Evolutionary conservation across 1,140 invertebrate species (phyloP).

Genomic region (Leptinotarsa texana): DNA sequence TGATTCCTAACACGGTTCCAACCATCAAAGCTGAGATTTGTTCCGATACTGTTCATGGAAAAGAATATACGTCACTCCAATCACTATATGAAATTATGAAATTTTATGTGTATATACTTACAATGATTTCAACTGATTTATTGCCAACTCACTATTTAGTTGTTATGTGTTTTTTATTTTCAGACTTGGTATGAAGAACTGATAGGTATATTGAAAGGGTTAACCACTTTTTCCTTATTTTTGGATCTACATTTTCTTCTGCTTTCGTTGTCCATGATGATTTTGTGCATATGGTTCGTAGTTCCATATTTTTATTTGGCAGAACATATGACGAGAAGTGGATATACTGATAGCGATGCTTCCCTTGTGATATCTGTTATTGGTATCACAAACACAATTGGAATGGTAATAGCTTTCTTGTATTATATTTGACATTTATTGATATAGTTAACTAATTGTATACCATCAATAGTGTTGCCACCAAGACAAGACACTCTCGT

Average conservation of each 20-base stretch:
- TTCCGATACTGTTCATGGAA: too few species aligned
- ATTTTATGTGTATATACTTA: too few species aligned
- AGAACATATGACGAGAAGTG: slow-evolving; percentile 68
- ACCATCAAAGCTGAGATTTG: too few species aligned
- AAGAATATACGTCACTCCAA: too few species aligned
- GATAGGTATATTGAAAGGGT: slow-evolving; percentile 69
- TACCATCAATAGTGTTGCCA: too few species aligned
- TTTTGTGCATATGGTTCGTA: slow-evolving; percentile 88
- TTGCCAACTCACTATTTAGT: background rate
- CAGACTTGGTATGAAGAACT: slow-evolving; percentile 79
- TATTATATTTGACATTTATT: too few species aligned
- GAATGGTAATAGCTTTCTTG: slow-evolving; percentile 74
- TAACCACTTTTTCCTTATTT: slow-evolving; percentile 80
- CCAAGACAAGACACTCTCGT: too few species aligned
- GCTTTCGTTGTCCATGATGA: slow-evolving; percentile 79
- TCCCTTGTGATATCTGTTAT: slow-evolving; percentile 81
- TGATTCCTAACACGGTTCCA: too few species aligned
- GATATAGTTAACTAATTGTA: too few species aligned
- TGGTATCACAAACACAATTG: slow-evolving; percentile 84
- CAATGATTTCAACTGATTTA: too few species aligned
- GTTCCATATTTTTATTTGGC: slow-evolving; percentile 88
- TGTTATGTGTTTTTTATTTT: slow-evolving; percentile 34
- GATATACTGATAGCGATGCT: slow-evolving; percentile 70
- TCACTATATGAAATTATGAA: too few species aligned
- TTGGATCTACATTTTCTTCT: slow-evolving; percentile 77